Conservation (phyloP, 2,888 invertebrate genomes). For the Crepidodera aurea region DNA sequence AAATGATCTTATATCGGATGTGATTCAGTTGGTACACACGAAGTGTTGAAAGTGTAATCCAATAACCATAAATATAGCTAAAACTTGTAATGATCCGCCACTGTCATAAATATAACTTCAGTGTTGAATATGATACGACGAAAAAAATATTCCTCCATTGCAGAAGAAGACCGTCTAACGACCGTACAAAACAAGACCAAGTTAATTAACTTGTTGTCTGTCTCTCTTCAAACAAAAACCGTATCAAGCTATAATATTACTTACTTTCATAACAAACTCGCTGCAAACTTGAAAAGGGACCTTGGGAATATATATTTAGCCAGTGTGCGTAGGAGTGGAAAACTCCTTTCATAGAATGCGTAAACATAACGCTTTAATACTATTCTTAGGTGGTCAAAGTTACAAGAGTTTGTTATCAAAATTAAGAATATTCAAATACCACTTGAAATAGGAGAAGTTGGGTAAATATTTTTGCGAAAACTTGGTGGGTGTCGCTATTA, state of each 20-base stretch:
- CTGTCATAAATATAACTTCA: constrained; percentile 1
- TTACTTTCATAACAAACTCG: constrained; percentile 49
- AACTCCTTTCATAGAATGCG: background rate
- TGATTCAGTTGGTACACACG: no score
- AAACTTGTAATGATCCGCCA: background rate
- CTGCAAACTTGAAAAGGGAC: constrained; percentile 33
- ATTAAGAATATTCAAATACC: no score
- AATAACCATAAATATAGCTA: no score
- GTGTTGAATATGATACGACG: constrained; percentile 3
- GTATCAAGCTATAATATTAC: constrained; percentile 53
- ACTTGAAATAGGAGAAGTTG: no score
- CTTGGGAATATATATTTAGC: constrained; percentile 33
- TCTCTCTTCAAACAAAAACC: constrained; percentile 55
- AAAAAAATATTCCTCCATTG: constrained; percentile 13
- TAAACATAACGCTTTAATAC: background rate
- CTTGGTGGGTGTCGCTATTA: no score
- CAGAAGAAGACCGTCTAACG: constrained; percentile 23
- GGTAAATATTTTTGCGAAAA: no score
- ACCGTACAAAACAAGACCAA: constrained; percentile 49
- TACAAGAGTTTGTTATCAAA: no score
- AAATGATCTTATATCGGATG: no score
- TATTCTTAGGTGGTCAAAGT: no score
- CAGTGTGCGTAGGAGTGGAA: background rate
- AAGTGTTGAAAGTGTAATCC: no score
- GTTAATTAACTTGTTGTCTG: constrained; percentile 54